Evolutionary conservation across 2,888 invertebrate species (phyloP).

Genomic region (Lochmaea capreae): DNA sequence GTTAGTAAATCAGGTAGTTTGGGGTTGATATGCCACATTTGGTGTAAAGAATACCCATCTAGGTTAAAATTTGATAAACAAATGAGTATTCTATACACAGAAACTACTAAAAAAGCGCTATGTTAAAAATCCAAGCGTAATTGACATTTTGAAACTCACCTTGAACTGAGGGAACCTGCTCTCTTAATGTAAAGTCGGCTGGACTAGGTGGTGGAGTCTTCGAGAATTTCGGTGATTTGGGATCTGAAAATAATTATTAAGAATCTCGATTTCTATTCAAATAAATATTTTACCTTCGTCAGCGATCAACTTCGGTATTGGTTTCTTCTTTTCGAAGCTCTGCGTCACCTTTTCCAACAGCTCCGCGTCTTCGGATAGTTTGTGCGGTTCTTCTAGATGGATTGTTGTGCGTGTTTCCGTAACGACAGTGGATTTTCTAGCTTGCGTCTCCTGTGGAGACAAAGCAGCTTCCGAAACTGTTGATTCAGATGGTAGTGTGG

Average conservation of each 20-base stretch:
- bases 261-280: background rate
- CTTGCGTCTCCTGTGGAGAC: slow-evolving; percentile 34
- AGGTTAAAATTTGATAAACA: background rate
- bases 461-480: slow-evolving; percentile 50
- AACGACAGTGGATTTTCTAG: slow-evolving; percentile 37
- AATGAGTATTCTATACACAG: slow-evolving; percentile 48
- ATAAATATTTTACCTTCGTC: slow-evolving; percentile 54
- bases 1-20: slow-evolving; percentile 11
- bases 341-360: slow-evolving; percentile 66
- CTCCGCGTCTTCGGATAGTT: slow-evolving; percentile 65
- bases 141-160: slow-evolving; percentile 55
- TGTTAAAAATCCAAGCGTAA: slow-evolving; percentile 41
- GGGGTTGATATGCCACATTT: slow-evolving; percentile 60
- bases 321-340: slow-evolving; percentile 60
- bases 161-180: slow-evolving; percentile 64
- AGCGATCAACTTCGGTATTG: slow-evolving; percentile 48
- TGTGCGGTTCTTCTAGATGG: slow-evolving; percentile 53
- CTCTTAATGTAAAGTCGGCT: slow-evolving; percentile 70
- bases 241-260: slow-evolving; percentile 65
- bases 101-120: slow-evolving; percentile 45
- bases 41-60: slow-evolving; percentile 53
- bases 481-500: slow-evolving; percentile 53
- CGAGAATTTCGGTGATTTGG: slow-evolving; percentile 72
- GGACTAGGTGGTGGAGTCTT: slow-evolving; percentile 80
- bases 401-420: slow-evolving; percentile 56